Base-by-base conservation (phyloP, 37 sponge, comb jelly and placozoan species). In the Cladorhizidae sp. region DNA sequence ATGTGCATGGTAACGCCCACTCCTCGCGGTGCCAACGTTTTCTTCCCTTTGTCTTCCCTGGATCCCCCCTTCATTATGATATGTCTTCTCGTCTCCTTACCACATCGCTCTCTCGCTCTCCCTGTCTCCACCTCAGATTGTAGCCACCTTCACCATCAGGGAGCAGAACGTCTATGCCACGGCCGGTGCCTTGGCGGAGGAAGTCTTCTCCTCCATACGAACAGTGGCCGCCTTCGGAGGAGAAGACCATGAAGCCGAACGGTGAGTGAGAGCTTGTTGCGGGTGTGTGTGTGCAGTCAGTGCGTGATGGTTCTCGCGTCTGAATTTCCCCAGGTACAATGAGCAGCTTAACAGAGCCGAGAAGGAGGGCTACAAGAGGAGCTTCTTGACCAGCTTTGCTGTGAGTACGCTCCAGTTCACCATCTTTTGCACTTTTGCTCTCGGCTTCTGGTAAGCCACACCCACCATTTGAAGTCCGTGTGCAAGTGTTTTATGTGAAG, bases 141-240 rank as follows among this genome's bases (percentile, higher is more conserved):
- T 89, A n/a, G 83, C 85, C 1, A 55, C 73, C 0, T 90, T 92
- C 41, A 64, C 87, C 31, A 69, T 57, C 6, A 80, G 82, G 31
- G 98, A 91, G 61, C 94, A 93, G 87, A 84, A 68, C 42, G 96
- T 91, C 28, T 98, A 98, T 80, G 95, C 96, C 15, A 32, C 83
- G 31, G 98, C 98, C 18, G 98, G 98, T 33, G 80, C 79, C 22
- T 85, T 96, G 14, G 93, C 94, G 23, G 91, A 93, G 72, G 97
- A 96, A 64, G 93, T 96, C 0, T 54, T 96, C 36, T 90, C 94
- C 23, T 79, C 97, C 40, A 93, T 96, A 50, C 71, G 94, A 31
- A 96, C 97, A 36, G 97, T 96, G 73, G 91, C 90, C 17, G 89
- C 96, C 35, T 95, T 95, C 40, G 96, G 93, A 17, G 96, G 93